Evolutionary conservation across 1,140 invertebrate genomes (phyloP), one percentile per base, ranked within the genome.

Genomic region (Mercenaria mercenaria): DNA sequence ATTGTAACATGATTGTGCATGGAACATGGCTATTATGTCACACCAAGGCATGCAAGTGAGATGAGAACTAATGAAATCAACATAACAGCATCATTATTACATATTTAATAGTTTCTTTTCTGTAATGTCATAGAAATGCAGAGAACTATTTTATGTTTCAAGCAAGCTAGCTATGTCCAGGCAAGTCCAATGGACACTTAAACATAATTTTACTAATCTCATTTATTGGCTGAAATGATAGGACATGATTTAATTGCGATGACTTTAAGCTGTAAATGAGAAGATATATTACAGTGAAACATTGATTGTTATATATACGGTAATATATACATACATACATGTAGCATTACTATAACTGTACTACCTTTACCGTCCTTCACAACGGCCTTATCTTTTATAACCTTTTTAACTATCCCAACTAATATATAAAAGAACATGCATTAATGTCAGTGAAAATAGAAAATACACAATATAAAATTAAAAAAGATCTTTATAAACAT

Each of bases 31-130:
- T 34, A 34, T 67, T 34, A 67, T 67, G 32, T 29, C 11, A 67
- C 61, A 67, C 29, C 32, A 3, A 67, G 61, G 26, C 61, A 67
- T 67, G 61, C 61, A 67, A 67, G 61, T 67, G 61, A 61, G 56
- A 61, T 61, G 56, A 20, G 8, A 18, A 47, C 43, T 47, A 18
- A 47, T n/a, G n/a, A n/a, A n/a, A n/a, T n/a, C n/a, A n/a, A n/a
- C n/a, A n/a, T n/a, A n/a, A n/a, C n/a, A n/a, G n/a, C n/a, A n/a
- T n/a, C n/a, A n/a, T n/a, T n/a, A n/a, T n/a, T n/a, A n/a, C n/a
- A n/a, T n/a, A n/a, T n/a, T n/a, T n/a, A n/a, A n/a, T n/a, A n/a
- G n/a, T n/a, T n/a, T n/a, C n/a, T n/a, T n/a, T n/a, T n/a, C n/a
- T n/a, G n/a, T n/a, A n/a, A n/a, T n/a, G n/a, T n/a, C n/a, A n/a